Percentiles rank a stretch among this genome's conserved stretches.
Evolutionary conservation across 2,888 invertebrate genomes (phyloP).

Genomic region (Electrophaes corylata): DNA sequence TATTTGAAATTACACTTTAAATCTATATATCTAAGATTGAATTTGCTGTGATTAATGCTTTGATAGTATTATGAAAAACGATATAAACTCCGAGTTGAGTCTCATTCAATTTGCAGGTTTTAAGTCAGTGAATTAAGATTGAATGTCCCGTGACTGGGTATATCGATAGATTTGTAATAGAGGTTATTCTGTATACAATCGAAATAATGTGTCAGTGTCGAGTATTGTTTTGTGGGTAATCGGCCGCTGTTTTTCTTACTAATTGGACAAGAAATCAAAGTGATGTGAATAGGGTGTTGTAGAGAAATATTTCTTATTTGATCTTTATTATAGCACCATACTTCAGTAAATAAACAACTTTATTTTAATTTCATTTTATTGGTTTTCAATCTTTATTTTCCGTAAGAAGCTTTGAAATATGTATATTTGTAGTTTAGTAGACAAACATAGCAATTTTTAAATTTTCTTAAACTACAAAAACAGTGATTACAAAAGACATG

Average conservation of each 20-base stretch:
- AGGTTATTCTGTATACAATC: conserved; percentile 48
- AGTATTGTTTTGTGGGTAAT: conserved; percentile 61
- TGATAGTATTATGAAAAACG: conserved; percentile 19
- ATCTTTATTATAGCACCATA: conserved; percentile 16
- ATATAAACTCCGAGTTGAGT: neutral
- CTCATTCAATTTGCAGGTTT: neutral
- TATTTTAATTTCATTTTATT: no score
- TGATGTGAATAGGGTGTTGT: conserved; percentile 37
- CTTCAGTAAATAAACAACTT: no score
- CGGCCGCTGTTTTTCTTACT: conserved; percentile 75
- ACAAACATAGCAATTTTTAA: no score
- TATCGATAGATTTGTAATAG: conserved; percentile 33
- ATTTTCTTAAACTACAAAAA: no score
- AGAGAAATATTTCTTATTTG: conserved; percentile 32
- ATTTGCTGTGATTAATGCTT: neutral
- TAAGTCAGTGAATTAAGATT: neutral
- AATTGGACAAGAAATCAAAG: conserved; percentile 79
- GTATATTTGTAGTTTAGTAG: no score
- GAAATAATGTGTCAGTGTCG: conserved; percentile 73
- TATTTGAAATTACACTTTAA: conserved; percentile 25
- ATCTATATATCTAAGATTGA: accelerated
- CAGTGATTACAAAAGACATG: no score
- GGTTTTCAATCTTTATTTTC: no score
- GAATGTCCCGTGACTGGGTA: neutral
- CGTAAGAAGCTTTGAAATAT: no score